Percentiles rank a stretch among this genome's conserved stretches.
phyloP scores from a whole-genome alignment of 2,888 invertebrate genomes.

The Temnothorax rugatulus region DNA sequence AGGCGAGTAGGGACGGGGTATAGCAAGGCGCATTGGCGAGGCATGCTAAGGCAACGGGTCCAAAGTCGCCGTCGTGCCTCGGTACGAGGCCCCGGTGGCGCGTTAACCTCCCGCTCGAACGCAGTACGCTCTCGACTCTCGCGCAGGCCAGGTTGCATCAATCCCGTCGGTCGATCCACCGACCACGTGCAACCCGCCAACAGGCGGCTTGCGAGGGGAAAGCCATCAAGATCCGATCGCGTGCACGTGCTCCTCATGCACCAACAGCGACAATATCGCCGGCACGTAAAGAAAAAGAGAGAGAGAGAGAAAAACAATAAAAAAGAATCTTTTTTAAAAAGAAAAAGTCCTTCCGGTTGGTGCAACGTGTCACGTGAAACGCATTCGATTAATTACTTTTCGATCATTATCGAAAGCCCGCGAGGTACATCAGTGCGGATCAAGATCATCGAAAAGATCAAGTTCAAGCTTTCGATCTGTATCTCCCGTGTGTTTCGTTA shows the following conservation, averaged over 20 bases:
- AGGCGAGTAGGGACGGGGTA: conserved; percentile 63
- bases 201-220: conserved; percentile 37
- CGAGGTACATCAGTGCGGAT: conserved; percentile 9
- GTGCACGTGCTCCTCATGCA: conserved; percentile 30
- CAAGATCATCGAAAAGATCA: neutral
- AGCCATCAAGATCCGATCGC: conserved; percentile 3
- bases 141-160: conserved; percentile 83
- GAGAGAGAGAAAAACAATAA: neutral
- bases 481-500: neutral
- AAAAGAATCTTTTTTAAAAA: neutral
- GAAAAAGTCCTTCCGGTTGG: neutral
- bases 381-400: neutral
- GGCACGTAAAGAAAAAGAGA: neutral
- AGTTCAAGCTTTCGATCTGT: neutral
- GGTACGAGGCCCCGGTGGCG: conserved; percentile 77
- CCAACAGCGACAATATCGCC: neutral
- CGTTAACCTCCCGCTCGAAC: conserved; percentile 81
- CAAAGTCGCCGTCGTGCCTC: conserved; percentile 73
- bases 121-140: conserved; percentile 84
- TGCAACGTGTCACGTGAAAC: neutral
- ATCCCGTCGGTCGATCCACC: conserved; percentile 72
- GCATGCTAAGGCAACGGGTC: conserved; percentile 78
- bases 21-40: conserved; percentile 74
- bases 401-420: neutral
- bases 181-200: conserved; percentile 75